Evolutionary conservation across 2,888 invertebrate genomes (phyloP).

Genomic region (Uloborus plumipes): DNA sequence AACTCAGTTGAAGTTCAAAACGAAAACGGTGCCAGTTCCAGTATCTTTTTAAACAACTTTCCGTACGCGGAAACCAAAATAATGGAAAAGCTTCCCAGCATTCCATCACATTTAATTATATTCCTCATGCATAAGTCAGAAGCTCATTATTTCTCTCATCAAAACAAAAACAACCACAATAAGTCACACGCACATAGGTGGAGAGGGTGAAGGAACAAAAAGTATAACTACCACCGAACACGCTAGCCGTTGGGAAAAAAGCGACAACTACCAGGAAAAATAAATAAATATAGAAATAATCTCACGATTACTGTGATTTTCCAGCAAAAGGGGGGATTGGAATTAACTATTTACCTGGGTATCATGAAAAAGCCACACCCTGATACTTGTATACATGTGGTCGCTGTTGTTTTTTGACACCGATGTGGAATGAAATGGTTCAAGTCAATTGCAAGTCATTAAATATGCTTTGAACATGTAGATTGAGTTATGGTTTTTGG

Average conservation of each 20-base stretch:
- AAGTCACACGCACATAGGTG: constrained; percentile 8
- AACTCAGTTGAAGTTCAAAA: no score
- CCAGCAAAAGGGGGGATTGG: constrained; percentile 17
- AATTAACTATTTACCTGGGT: constrained; percentile 59
- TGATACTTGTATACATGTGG: constrained; percentile 46
- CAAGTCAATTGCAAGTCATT: no score
- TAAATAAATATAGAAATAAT: constrained; percentile 47
- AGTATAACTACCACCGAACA: constrained; percentile 11
- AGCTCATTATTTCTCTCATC: background rate
- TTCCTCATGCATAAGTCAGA: no score
- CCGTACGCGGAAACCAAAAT: no score
- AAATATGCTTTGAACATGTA: no score
- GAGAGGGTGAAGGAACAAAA: constrained; percentile 2
- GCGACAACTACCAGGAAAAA: constrained; percentile 16
- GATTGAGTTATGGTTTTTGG: no score
- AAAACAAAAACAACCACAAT: background rate
- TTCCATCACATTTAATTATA: no score
- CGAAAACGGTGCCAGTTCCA: no score
- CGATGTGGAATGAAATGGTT: no score
- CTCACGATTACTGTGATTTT: constrained; percentile 52
- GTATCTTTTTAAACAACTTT: no score
- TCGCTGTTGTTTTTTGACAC: no score
- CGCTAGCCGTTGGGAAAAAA: constrained; percentile 16
- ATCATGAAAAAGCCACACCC: constrained; percentile 50
- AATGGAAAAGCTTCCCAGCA: no score